phyloP scores from a whole-genome alignment of 2,888 invertebrate species.

The Gymnocheta viridis region DNA sequence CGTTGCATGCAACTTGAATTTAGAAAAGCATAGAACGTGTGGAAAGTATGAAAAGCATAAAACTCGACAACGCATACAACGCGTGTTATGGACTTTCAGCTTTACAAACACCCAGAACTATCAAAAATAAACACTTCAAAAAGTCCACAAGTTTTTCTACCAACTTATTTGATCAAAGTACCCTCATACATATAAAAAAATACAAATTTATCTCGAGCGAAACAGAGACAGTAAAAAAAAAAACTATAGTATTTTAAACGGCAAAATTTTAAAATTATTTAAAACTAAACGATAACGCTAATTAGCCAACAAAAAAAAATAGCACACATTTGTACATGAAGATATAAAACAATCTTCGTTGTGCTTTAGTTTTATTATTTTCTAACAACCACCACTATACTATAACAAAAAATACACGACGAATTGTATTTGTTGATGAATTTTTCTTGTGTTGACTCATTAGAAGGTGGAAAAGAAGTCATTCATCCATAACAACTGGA shows the following conservation, averaged over 20 bases:
- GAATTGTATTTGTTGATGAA: constrained; percentile 18
- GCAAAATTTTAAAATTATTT: constrained; percentile 52
- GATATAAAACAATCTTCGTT: constrained; percentile 13
- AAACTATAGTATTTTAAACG: constrained; percentile 30
- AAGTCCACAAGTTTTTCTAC: not conserved
- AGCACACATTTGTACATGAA: not conserved
- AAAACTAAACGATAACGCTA: constrained; percentile 70
- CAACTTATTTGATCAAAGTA: not conserved
- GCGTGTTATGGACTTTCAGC: no score
- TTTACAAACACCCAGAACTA: no score
- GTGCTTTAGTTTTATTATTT: constrained; percentile 14
- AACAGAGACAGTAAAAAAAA: constrained; percentile 23
- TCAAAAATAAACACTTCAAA: not conserved
- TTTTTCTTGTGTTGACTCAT: constrained; percentile 59
- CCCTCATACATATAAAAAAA: not conserved
- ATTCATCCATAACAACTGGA: constrained; percentile 66
- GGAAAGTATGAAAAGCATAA: no score
- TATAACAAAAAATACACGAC: not conserved
- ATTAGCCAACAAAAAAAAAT: constrained; percentile 65
- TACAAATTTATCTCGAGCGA: not conserved
- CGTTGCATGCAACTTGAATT: no score
- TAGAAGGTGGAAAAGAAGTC: constrained; percentile 64
- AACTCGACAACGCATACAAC: no score
- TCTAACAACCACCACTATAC: constrained; percentile 24
- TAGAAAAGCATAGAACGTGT: no score